These are phyloP conservation scores for Wiebesia pumilae DNA, from an alignment of 1,140 invertebrate genomes.

Conservation along the genomic window DNA sequence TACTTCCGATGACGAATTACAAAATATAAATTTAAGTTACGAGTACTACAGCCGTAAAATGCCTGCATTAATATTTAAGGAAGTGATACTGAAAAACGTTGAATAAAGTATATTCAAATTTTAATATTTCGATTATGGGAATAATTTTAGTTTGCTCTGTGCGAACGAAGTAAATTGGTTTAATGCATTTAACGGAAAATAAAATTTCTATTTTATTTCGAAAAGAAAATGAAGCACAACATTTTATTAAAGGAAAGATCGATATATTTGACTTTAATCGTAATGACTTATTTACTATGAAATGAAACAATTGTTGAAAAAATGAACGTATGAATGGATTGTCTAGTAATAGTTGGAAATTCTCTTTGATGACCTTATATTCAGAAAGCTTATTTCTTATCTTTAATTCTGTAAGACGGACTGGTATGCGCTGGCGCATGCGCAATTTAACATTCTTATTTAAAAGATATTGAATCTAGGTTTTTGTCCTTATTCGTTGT, in stretches of 20 bases:
- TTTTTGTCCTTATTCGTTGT: not conserved
- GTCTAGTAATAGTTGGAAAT: not conserved
- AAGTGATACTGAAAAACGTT: too few relatives aligned
- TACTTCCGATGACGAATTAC: not conserved
- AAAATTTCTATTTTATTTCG: not conserved
- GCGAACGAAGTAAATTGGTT: not conserved
- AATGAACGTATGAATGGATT: not conserved
- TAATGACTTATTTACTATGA: not conserved
- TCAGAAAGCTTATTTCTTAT: not conserved
- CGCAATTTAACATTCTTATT: not conserved
- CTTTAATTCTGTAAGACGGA: not conserved
- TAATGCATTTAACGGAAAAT: not conserved
- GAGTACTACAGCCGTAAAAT: too few relatives aligned
- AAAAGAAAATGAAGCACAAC: not conserved
- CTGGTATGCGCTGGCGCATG: not conserved
- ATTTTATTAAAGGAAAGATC: not conserved
- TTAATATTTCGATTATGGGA: too few relatives aligned
- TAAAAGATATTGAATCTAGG: not conserved
- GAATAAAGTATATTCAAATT: too few relatives aligned
- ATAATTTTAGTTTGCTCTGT: too few relatives aligned
- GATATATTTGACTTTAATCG: not conserved
- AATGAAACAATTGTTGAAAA: not conserved
- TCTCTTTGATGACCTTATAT: not conserved
- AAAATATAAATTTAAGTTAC: too few relatives aligned
- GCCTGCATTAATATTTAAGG: too few relatives aligned